Evolutionary conservation across 2,888 invertebrate species (phyloP), one percentile per base, ranked within the genome.

Genomic region (Drosophila leonis): DNA sequence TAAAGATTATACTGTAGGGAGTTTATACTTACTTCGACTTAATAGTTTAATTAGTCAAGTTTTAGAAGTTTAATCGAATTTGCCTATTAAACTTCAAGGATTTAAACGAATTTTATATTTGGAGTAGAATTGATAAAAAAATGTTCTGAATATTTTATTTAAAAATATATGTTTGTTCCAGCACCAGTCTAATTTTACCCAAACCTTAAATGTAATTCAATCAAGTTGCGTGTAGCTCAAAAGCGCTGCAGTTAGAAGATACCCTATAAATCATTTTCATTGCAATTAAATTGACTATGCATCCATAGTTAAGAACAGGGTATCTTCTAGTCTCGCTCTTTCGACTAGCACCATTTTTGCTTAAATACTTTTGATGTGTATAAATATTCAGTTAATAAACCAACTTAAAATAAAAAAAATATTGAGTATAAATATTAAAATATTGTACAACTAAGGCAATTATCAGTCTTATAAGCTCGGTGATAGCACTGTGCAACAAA

Each of bases 381-480:
- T 24, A 31, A n/a, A 20, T 13, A 31, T 18, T 12, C 7, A 18
- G 13, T 18, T 31, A 18, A 31, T 31, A 18, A 31, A 48, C 8
- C 18, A 13, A 13, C 44, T 24, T 44, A 3, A 35, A 37, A 31
- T 10, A n/a, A n/a, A n/a, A n/a, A n/a, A n/a, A n/a, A n/a, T n/a
- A n/a, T n/a, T n/a, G n/a, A n/a, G n/a, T n/a, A n/a, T n/a, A n/a
- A n/a, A n/a, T n/a, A n/a, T n/a, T n/a, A n/a, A n/a, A n/a, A n/a
- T n/a, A n/a, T n/a, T n/a, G n/a, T n/a, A n/a, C n/a, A n/a, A 12
- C 18, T 46, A 61, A 3, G 33, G 39, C 49, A 68, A 27, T 46
- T 42, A 54, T 86, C 84, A 83, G 83, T 83, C 83, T 87, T 69
- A 8, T 48, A 27, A 5, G 2, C 27, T 46, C 44, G 8, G 0